Percentiles rank a stretch among this genome's conserved stretches.
phyloP scores from a whole-genome alignment of 2,797 vertebrate genomes.

The Sebastes nivosus region DNA sequence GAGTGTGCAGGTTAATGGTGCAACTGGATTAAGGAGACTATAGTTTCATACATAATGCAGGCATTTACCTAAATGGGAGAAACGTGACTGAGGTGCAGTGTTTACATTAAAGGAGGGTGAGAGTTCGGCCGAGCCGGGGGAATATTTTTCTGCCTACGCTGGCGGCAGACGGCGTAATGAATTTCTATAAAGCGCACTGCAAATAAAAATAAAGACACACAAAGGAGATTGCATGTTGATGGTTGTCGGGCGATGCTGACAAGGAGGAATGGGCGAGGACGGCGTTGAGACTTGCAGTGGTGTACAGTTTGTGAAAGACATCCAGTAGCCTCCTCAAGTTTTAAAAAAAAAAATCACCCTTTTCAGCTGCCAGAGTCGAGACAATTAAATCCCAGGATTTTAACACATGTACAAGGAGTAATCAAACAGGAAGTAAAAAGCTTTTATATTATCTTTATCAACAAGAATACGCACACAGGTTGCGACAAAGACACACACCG shows the following conservation, averaged over 20 bases:
- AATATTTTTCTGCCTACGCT: slow-evolving; percentile 76
- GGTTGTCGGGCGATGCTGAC: slow-evolving; percentile 73
- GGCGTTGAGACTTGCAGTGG: slow-evolving; percentile 66
- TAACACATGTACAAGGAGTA: background rate
- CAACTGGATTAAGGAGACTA: slow-evolving; percentile 66
- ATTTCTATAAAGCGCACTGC: slow-evolving; percentile 77
- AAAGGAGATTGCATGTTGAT: slow-evolving; percentile 74
- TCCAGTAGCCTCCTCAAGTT: slow-evolving; percentile 18
- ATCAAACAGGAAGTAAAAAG: slow-evolving; percentile 39
- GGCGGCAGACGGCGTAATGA: slow-evolving; percentile 76
- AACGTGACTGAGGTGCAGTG: slow-evolving; percentile 73
- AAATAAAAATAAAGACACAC: slow-evolving; percentile 81
- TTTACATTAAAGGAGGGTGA: slow-evolving; percentile 81
- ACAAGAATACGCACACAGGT: slow-evolving; percentile 23
- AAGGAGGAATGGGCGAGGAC: slow-evolving; percentile 54
- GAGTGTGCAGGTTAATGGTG: slow-evolving; percentile 62
- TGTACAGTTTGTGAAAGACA: slow-evolving; percentile 52
- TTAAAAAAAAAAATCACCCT: background rate
- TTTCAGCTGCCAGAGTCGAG: background rate
- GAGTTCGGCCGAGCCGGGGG: slow-evolving; percentile 70
- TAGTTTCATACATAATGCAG: slow-evolving; percentile 70
- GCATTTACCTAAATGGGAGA: slow-evolving; percentile 77
- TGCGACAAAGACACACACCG: slow-evolving; percentile 36
- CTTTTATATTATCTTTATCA: slow-evolving; percentile 28
- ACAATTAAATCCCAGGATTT: slow-evolving; percentile 34